A percentile compares a stretch with the other conserved stretches of the same genome.
phyloP scores from a whole-genome alignment of 2,888 invertebrate species.

The Tachina fera region DNA sequence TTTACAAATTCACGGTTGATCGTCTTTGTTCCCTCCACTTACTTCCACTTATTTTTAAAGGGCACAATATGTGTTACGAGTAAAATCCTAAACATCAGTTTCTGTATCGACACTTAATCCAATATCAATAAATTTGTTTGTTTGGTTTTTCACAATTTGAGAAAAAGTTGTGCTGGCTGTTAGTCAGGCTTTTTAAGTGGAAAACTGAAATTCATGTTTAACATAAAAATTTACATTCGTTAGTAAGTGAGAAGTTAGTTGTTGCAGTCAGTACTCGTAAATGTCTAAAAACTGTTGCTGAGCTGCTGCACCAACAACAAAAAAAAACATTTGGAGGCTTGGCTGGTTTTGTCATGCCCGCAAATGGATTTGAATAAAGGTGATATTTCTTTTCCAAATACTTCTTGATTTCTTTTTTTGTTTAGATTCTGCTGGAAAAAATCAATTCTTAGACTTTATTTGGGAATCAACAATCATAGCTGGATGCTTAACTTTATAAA shows the following conservation, averaged over 20 bases:
- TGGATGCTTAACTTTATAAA: no score
- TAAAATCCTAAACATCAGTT: slow-evolving; percentile 23
- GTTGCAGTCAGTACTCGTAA: slow-evolving; percentile 17
- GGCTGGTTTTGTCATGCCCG: slow-evolving; percentile 48
- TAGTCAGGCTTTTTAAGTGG: slow-evolving; percentile 36
- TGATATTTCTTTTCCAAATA: slow-evolving; percentile 56
- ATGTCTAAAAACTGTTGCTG: slow-evolving; percentile 43
- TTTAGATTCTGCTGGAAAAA: slow-evolving; percentile 13
- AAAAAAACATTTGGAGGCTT: slow-evolving; percentile 66
- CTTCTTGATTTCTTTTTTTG: slow-evolving; percentile 3
- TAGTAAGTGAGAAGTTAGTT: background rate
- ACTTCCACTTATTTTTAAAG: slow-evolving; percentile 59
- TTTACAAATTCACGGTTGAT: slow-evolving; percentile 62
- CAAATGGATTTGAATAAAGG: slow-evolving; percentile 21
- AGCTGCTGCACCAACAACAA: slow-evolving; percentile 12
- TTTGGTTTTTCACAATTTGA: slow-evolving; percentile 28
- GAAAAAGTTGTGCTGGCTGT: slow-evolving; percentile 41
- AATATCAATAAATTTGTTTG: background rate
- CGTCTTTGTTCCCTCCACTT: slow-evolving; percentile 29
- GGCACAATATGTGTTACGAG: slow-evolving; percentile 50
- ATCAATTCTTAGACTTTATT: background rate
- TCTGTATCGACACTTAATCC: slow-evolving; percentile 25
- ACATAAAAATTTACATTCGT: slow-evolving; percentile 35
- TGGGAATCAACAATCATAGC: background rate
- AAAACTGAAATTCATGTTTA: slow-evolving; percentile 49